Conservation (phyloP, 1,140 invertebrate genomes). For the Drosophila simulans region DNA sequence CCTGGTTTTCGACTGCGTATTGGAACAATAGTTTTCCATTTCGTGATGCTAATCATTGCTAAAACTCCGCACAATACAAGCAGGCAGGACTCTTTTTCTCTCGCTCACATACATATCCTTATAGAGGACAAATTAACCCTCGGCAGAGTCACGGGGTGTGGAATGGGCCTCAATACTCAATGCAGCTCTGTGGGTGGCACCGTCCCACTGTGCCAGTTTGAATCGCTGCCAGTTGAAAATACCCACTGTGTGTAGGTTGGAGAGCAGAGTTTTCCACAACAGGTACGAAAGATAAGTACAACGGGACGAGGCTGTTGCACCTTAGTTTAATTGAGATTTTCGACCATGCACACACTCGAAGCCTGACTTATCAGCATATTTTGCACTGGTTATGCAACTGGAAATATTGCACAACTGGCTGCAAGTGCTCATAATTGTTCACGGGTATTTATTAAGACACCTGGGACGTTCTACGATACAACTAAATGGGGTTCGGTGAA, state of each 20-base stretch:
- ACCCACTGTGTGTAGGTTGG: conserved; percentile 2
- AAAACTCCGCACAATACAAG: conserved; percentile 62
- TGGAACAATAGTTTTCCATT: conserved; percentile 76
- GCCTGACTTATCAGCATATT: conserved; percentile 19
- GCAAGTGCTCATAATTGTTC: not conserved
- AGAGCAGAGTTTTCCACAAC: conserved; percentile 43
- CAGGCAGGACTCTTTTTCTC: conserved; percentile 1
- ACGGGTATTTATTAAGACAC: conserved; percentile 22
- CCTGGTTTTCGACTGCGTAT: conserved; percentile 69
- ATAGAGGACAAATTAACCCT: conserved; percentile 63
- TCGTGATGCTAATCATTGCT: conserved; percentile 79
- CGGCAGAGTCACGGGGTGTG: conserved; percentile 36
- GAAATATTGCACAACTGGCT: conserved; percentile 16
- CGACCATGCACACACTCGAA: conserved; percentile 14
- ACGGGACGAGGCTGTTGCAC: conserved; percentile 53
- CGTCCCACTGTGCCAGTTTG: conserved; percentile 66
- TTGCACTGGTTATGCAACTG: conserved; percentile 18
- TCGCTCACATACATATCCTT: conserved; percentile 14
- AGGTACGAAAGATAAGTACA: conserved; percentile 45
- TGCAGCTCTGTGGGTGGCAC: conserved; percentile 60
- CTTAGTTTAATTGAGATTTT: conserved; percentile 50
- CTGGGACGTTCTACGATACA: conserved; percentile 6
- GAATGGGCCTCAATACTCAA: conserved; percentile 17
- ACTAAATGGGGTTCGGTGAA: not conserved
- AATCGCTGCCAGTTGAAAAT: conserved; percentile 33